Evolutionary conservation across 2,888 invertebrate species (phyloP).

Genomic region (Pterostichus madidus): DNA sequence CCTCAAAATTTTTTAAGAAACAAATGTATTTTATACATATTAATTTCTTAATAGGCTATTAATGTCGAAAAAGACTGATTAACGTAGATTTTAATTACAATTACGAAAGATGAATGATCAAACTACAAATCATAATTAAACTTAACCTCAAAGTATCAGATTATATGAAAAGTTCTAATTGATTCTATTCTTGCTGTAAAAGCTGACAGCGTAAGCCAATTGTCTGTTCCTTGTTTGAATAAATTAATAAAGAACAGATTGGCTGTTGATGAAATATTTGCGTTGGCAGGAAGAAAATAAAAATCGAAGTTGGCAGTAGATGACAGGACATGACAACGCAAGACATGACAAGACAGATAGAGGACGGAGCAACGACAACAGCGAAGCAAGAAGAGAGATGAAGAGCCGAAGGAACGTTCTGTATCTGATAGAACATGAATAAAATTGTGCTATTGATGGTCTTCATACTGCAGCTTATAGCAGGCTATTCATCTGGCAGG

Average conservation of each 20-base stretch:
- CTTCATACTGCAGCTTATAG: conserved; percentile 57
- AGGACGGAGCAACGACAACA: neutral
- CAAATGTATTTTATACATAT: too few relatives aligned
- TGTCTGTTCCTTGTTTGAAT: conserved; percentile 1
- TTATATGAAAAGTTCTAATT: neutral
- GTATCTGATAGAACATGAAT: conserved; percentile 59
- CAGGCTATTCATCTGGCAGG: conserved; percentile 49
- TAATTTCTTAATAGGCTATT: too few relatives aligned
- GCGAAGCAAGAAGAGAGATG: neutral
- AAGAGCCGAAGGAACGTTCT: neutral
- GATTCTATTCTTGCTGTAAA: neutral
- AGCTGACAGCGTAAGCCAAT: neutral
- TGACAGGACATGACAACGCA: conserved; percentile 35
- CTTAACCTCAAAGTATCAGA: too few relatives aligned
- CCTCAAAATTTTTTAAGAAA: neutral
- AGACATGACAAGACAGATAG: conserved; percentile 10
- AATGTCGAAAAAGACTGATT: too few relatives aligned
- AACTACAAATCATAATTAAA: too few relatives aligned
- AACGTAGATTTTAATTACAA: too few relatives aligned
- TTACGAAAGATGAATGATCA: too few relatives aligned
- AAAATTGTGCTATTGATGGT: conserved; percentile 60
- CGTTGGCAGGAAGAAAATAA: conserved; percentile 37
- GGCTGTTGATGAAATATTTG: conserved; percentile 17
- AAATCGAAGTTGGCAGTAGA: conserved; percentile 27
- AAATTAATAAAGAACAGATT: conserved; percentile 33